Evolutionary conservation across 1,140 invertebrate genomes (phyloP).

Genomic region (Danaus plexippus): DNA sequence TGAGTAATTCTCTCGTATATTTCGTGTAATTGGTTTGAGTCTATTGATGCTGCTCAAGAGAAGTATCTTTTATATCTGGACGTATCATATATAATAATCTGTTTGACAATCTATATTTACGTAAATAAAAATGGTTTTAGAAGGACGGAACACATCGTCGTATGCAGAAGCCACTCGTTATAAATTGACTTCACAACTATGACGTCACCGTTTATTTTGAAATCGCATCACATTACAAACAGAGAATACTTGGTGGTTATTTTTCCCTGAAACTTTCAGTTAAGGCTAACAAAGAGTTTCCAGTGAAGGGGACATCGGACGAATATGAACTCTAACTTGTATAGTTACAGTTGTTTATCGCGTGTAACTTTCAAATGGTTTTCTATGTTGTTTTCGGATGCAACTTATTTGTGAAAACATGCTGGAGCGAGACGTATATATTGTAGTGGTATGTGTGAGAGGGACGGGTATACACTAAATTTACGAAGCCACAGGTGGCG

Average conservation of each 20-base stretch:
- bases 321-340: slow-evolving; percentile 29
- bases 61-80: neutral
- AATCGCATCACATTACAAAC: slow-evolving; percentile 69
- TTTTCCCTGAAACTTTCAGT: slow-evolving; percentile 61
- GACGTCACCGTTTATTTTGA: slow-evolving; percentile 62
- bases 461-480: slow-evolving; percentile 58
- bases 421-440: slow-evolving; percentile 38
- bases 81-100: neutral
- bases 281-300: slow-evolving; percentile 53
- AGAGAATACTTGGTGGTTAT: slow-evolving; percentile 53
- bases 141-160: too few species aligned
- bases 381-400: slow-evolving; percentile 69
- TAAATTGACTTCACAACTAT: too few species aligned
- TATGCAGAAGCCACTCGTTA: too few species aligned
- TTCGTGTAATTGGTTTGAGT: too few species aligned
- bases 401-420: slow-evolving; percentile 70
- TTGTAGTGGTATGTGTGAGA: slow-evolving; percentile 25
- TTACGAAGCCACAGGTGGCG: slow-evolving; percentile 70
- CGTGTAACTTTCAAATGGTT: slow-evolving; percentile 31
- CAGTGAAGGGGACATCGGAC: slow-evolving; percentile 16
- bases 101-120: neutral
- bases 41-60: neutral
- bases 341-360: slow-evolving; percentile 24
- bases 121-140: too few species aligned
- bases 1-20: too few species aligned